Conservation (phyloP, 2,797 vertebrate genomes). For the Brotula barbata region DNA sequence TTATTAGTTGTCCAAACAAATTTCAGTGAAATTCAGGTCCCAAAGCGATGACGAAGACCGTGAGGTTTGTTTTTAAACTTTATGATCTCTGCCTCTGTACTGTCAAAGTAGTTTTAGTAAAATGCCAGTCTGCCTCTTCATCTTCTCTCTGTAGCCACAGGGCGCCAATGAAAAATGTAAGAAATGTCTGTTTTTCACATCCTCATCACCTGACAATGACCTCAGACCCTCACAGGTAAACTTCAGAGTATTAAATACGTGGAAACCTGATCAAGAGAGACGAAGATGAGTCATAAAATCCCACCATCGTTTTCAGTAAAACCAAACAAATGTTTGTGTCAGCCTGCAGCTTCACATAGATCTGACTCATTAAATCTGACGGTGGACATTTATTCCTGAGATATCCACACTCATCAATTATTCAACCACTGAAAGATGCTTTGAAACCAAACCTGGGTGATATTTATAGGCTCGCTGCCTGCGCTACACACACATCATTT, state of each 20-base stretch:
- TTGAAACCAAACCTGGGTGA: slow-evolving; percentile 29
- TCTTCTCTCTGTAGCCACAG: no score
- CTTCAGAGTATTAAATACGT: no score
- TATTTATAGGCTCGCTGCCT: slow-evolving; percentile 16
- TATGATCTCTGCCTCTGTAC: no score
- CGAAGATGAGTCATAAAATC: no score
- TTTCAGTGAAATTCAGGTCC: no score
- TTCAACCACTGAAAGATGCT: slow-evolving; percentile 15
- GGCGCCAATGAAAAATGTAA: no score
- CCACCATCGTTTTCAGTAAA: neutral
- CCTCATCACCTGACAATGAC: neutral
- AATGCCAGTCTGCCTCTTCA: no score
- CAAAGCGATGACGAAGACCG: no score
- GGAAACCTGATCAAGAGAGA: no score
- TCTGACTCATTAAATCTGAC: slow-evolving; percentile 35
- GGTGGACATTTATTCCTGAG: slow-evolving; percentile 31
- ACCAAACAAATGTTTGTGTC: slow-evolving; percentile 3
- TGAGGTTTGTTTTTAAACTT: no score
- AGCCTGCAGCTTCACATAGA: slow-evolving; percentile 22
- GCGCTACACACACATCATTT: neutral
- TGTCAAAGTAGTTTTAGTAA: no score
- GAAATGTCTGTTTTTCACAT: slow-evolving; percentile 56
- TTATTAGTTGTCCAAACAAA: no score
- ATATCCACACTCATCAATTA: slow-evolving; percentile 36
- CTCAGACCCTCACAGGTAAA: neutral